Evolutionary conservation across 2,113 vertebrate species (phyloP).

Genomic region (Heteronetta atricapilla): DNA sequence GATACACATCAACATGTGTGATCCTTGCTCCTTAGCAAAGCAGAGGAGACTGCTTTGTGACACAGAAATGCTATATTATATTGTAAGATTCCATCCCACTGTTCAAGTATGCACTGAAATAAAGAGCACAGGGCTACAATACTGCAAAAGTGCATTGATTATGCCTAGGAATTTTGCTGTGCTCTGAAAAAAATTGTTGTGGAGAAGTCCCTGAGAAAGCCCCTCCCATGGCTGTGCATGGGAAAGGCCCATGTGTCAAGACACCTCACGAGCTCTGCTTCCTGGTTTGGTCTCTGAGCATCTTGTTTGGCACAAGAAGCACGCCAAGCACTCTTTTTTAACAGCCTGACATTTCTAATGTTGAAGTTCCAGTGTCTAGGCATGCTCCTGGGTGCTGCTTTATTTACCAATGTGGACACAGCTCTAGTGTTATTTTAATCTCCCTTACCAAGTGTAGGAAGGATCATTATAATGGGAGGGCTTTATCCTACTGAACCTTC

Average conservation of each 20-base stretch:
- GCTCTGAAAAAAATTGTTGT: not conserved
- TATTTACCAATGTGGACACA: not conserved
- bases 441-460: not conserved
- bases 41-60: not conserved
- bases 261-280: not conserved
- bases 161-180: not conserved
- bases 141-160: not conserved
- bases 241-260: not conserved
- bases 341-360: not conserved
- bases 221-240: rapidly evolving
- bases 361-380: not conserved
- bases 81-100: not conserved
- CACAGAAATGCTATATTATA: not conserved
- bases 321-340: not conserved
- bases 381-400: not conserved
- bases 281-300: rapidly evolving
- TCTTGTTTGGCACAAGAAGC: not conserved
- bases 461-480: not conserved
- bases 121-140: not conserved
- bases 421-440: not conserved
- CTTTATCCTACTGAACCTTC: not conserved
- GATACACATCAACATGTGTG: not conserved
- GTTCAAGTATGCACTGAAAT: not conserved
- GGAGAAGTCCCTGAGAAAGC: not conserved
- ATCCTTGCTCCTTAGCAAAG: not conserved